phyloP scores from a whole-genome alignment of 2,113 vertebrate genomes.

The Pampusana beccarii region DNA sequence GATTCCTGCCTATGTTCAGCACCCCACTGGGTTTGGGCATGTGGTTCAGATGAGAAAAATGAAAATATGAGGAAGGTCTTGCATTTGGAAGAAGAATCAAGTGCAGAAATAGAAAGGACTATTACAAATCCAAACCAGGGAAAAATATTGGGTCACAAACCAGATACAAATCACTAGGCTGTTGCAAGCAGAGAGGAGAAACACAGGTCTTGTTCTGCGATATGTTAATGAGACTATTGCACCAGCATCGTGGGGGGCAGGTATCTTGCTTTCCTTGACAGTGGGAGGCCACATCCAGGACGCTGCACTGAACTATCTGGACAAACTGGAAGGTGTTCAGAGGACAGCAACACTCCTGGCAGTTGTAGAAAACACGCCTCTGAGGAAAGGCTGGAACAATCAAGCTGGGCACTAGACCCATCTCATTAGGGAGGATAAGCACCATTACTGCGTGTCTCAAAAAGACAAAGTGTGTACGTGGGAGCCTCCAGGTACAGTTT shows the following conservation, averaged over 20 bases:
- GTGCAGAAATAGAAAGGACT: neutral
- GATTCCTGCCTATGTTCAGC: neutral
- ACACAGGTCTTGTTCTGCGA: neutral
- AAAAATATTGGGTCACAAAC: neutral
- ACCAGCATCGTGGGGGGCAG: neutral
- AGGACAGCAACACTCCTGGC: neutral
- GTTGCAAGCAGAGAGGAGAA: neutral
- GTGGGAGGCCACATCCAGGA: neutral
- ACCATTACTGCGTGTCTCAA: neutral
- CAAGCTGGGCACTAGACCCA: rapidly evolving
- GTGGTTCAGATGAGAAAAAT: neutral
- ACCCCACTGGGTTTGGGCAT: neutral
- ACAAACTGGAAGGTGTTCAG: neutral
- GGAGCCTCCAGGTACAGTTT: neutral
- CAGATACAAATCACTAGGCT: neutral
- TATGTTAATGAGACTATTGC: neutral
- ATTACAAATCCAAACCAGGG: neutral
- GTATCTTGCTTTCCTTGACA: neutral
- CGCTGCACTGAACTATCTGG: neutral
- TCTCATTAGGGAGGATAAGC: neutral
- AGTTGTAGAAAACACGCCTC: neutral
- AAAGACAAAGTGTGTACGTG: neutral
- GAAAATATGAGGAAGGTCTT: neutral
- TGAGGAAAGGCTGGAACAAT: neutral
- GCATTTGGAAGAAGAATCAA: neutral